Evolutionary conservation across 2,113 vertebrate species (phyloP), one percentile per base, ranked within the genome.

Genomic region (Chaenocephalus aceratus): DNA sequence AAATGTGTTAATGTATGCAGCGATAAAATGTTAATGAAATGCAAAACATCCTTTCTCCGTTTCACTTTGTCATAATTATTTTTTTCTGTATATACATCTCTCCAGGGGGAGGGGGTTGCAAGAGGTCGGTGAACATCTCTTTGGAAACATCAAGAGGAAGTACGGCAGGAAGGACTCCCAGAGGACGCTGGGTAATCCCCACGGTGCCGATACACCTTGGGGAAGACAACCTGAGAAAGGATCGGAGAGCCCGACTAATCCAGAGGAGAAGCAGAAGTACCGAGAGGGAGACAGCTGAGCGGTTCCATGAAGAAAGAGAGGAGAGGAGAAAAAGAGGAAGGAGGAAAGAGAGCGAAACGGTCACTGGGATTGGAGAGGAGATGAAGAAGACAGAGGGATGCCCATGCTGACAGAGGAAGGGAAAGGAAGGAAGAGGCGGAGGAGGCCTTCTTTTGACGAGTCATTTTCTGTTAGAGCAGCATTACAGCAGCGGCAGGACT

Each of bases 101-200:
- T 93, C 44, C 69, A 97, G 96, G 88, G 97, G 97, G 51, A 94
- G 91, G 53, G 91, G 94, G 60, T 86, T 96, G 58, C 95, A 96
- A 88, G 97, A 98, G 63, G 87, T 93, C 86, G 90, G 94, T 0
- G 96, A 98, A 65, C 96, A 96, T 86, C 95, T 96, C 21, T 23
- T 92, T 58, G 94, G 94, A 41, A 96, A 94, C 88, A 94, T 94
- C 68, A 98, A 99, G 95, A 97, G 97, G 88, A 99, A 99, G 90
- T 96, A 96, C 68, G 96, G 94, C 87, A 97, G 97, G 90, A 99
- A 97, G 86, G 97, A 99, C 63, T 91, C 95, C 80, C 91, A 96
- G 74, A 95, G 89, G 90, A 95, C 87, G 91, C 95, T 96, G 69
- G 87, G 88, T 70, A 91, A 90, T 90, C 89, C 95, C 86, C 95